Base-by-base conservation (phyloP, 2,888 invertebrate species). In the Teleogryllus oceanicus region DNA sequence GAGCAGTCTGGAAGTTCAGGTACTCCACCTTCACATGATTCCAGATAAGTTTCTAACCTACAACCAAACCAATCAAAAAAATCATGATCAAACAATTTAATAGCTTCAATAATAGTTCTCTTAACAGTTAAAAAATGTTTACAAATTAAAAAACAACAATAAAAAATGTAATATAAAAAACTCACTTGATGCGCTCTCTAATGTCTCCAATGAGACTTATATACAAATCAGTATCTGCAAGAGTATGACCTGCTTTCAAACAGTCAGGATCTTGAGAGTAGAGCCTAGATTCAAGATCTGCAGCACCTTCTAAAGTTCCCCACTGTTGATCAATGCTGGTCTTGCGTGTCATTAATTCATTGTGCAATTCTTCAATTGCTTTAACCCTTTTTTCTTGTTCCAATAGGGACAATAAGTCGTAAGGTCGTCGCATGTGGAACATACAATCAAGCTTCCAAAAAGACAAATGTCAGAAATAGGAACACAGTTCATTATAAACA, bases 391-490 rank as follows among this genome's bases (percentile, higher is more conserved):
- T 91, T 85, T 94, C 94, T 88, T 95, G 95, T 82, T 93, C 92
- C 84, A 95, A 87, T 84, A 95, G 91, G 4, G 92, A 91, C 80
- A 94, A 87, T 76, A 95, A 88, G 86, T 95, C 94, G 85, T 92
- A 91, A 0, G 94, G 93, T 50, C 91, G 89, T 74, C 91, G 90
- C 87, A 95, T 88, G 86, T 92, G 90, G 87, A 92, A 94, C 8
- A 93, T 91, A 5, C 94, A 93, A 84, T 93, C 92, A 84, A 90
- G 86, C 94, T 94, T 87, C 81, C 89, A 87, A 79, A 79, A 82
- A n/a, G 76, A 80, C 21, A 50, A 79, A 75, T 75, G 75, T 49
- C 18, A 79, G 20, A 21, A 74, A 76, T 8, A 37, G 37, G 8
- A 5, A 5, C 8, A 37, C 8, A 37, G 37, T 37, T 37, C 8